A percentile compares a stretch with the other conserved stretches of the same genome.
Conservation (phyloP, 1,140 invertebrate species). For the Saccostrea glomerata region DNA sequence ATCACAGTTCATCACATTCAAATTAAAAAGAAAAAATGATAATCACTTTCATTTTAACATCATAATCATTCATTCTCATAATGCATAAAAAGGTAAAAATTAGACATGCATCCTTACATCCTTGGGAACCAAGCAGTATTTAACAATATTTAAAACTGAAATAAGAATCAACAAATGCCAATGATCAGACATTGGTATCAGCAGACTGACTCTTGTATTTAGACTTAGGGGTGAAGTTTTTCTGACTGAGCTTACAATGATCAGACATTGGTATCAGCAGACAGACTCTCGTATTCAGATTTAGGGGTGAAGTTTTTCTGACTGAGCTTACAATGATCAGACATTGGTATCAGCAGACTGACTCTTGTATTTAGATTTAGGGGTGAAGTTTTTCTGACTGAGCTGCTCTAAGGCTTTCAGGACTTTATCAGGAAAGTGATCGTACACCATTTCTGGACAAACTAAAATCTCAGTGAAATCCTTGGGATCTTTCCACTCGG, state of each 20-base stretch:
- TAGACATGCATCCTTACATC: too few relatives aligned
- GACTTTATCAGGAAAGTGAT: constrained; percentile 76
- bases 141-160: too few relatives aligned
- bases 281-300: not conserved
- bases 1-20: too few relatives aligned
- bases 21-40: too few relatives aligned
- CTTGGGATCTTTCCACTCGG: constrained; percentile 73
- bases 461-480: constrained; percentile 77
- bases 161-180: not conserved
- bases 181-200: not conserved
- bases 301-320: constrained; percentile 56
- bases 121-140: too few relatives aligned
- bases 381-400: constrained; percentile 54
- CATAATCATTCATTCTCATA: too few relatives aligned
- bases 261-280: not conserved
- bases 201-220: not conserved
- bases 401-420: constrained; percentile 59
- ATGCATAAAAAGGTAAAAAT: too few relatives aligned
- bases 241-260: constrained; percentile 47
- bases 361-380: not conserved
- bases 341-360: not conserved
- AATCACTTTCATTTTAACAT: too few relatives aligned
- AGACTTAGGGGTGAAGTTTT: constrained; percentile 53
- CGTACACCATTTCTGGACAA: constrained; percentile 77
- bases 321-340: constrained; percentile 40